These are phyloP conservation scores for Nasonia giraulti DNA, from an alignment of 1,140 invertebrate genomes.

Conservation along the genomic window DNA sequence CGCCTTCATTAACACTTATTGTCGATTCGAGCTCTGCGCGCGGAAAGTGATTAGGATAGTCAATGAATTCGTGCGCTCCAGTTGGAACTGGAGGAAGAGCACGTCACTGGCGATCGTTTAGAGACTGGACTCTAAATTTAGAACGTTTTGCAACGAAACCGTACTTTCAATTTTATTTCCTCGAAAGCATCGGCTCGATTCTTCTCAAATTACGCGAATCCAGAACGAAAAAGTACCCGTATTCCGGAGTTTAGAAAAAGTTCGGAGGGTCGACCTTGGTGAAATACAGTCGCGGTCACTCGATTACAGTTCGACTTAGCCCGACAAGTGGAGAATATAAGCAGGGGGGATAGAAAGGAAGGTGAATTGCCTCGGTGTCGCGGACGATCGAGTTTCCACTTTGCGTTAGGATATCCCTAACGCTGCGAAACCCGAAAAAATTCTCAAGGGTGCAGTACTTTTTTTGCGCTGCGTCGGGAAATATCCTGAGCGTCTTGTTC, in stretches of 20 bases:
- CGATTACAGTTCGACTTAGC: constrained; percentile 57
- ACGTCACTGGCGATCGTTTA: background rate
- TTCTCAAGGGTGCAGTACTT: constrained; percentile 55
- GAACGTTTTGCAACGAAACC: background rate
- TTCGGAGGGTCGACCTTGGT: constrained; percentile 40
- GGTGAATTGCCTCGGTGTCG: constrained; percentile 34
- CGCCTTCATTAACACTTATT: constrained; percentile 45
- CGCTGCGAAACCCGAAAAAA: constrained; percentile 56
- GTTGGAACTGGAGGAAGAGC: constrained; percentile 10
- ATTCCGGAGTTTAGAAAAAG: constrained; percentile 39
- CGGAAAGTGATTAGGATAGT: constrained; percentile 23
- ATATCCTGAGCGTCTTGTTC: background rate
- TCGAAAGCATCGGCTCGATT: too few species aligned
- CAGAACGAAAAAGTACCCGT: background rate
- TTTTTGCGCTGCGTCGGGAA: constrained; percentile 49
- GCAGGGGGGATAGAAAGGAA: constrained; percentile 28
- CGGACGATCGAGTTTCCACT: constrained; percentile 54
- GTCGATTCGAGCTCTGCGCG: background rate
- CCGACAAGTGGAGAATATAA: background rate
- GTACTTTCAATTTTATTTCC: background rate
- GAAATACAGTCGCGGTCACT: constrained; percentile 57
- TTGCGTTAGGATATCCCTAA: constrained; percentile 54
- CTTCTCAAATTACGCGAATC: constrained; percentile 19
- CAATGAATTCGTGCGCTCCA: constrained; percentile 43
- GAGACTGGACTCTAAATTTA: background rate